Conservation (phyloP, 2,797 vertebrate genomes). For the Myotis planiceps region DNA sequence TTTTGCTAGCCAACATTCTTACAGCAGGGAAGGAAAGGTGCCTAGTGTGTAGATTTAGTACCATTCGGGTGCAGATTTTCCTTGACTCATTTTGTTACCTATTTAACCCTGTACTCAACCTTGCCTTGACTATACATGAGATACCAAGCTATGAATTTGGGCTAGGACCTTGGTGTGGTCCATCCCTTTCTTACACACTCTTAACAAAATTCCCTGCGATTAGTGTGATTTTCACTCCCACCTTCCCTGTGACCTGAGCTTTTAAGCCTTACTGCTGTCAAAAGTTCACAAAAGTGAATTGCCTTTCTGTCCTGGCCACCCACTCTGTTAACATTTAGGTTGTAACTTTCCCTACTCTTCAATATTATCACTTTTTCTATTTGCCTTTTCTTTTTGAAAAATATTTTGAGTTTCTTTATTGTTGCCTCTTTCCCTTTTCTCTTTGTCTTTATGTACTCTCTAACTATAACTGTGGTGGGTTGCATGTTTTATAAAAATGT, state of each 20-base stretch:
- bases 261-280: background rate
- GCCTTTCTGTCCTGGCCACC: background rate
- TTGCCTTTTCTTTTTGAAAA: background rate
- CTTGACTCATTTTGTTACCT: background rate
- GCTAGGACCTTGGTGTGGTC: background rate
- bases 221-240: background rate
- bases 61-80: background rate
- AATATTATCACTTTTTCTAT: background rate
- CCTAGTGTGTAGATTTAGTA: background rate
- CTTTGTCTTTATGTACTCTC: background rate
- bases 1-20: background rate
- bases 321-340: background rate
- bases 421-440: background rate
- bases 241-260: background rate
- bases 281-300: background rate
- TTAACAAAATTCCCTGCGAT: background rate
- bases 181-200: background rate
- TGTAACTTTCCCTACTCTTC: background rate
- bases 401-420: background rate
- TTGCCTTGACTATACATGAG: background rate
- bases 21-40: background rate
- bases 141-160: background rate
- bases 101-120: background rate
- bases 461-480: background rate
- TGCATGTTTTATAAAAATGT: background rate